phyloP scores from a whole-genome alignment of 2,113 vertebrate species.

The Atrichornis clamosus region DNA sequence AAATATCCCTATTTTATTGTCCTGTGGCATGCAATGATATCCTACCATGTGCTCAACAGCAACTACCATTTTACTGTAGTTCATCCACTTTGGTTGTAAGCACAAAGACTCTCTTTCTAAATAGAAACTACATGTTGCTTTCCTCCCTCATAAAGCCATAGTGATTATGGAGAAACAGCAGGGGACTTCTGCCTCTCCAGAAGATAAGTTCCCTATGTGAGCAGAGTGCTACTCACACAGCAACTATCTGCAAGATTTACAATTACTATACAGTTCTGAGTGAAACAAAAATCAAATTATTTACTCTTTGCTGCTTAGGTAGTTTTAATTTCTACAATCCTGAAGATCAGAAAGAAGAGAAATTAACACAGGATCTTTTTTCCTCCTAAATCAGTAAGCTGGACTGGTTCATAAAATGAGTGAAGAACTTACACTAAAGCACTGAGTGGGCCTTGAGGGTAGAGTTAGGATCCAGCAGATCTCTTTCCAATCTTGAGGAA shows the following conservation, averaged over 20 bases:
- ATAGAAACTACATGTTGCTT: neutral
- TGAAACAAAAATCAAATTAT: neutral
- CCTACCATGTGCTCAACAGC: neutral
- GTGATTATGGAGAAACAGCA: neutral
- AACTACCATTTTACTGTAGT: neutral
- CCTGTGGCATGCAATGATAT: neutral
- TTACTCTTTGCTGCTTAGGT: neutral
- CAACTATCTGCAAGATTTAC: neutral
- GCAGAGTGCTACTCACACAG: neutral
- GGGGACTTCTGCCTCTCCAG: neutral
- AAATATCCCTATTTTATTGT: neutral
- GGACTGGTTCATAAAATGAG: neutral
- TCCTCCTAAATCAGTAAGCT: neutral
- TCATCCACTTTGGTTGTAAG: neutral
- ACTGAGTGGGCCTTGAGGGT: neutral
- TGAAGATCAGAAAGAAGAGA: neutral
- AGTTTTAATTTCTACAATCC: neutral
- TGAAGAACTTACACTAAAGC: neutral
- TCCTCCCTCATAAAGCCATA: neutral
- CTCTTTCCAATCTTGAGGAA: neutral
- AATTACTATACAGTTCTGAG: neutral
- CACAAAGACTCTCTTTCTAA: neutral
- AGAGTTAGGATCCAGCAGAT: neutral
- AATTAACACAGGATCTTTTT: neutral
- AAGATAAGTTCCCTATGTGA: neutral